Evolutionary conservation across 1,140 invertebrate species (phyloP), one percentile per base, ranked within the genome.

Genomic region (Cyrtorhinus lividipennis): DNA sequence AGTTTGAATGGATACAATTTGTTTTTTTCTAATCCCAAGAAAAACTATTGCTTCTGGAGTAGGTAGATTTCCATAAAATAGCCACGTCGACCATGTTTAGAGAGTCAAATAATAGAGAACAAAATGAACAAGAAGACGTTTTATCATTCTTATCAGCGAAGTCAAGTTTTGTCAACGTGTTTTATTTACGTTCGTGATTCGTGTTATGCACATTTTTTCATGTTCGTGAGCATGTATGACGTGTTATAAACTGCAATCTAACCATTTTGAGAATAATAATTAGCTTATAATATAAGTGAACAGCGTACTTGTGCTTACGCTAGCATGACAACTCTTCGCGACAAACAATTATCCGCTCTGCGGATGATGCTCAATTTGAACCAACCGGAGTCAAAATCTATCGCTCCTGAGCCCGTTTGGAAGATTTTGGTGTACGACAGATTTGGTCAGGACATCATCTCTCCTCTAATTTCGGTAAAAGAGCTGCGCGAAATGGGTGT

Each of bases 371-470:
- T 97, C 57, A 95, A 95, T 79, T 79, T 95, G 60, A 97, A 96
- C 75, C 81, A 85, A 66, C 79, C 85, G 27, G 75, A 85, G 58
- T 83, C 81, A 15, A 93, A 91, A 75, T 76, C 80, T 59, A 77
- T 83, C 27, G 80, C 84, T 24, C 80, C 82, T 46, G 90, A 95
- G 76, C 92, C 92, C 30, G 84, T 87, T 38, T 97, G 93, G 92
- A 96, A 96, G 78, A 83, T 99, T 65, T 77, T 99, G 53, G 85
- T 99, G 62, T 98, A 98, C 72, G 97, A 99, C 75, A 81, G 89
- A 69, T 83, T 86, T 68, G 95, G 95, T 3, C 95, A 98, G 76
- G 95, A 99, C 73, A 98, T 99, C 56, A 96, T 99, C 69, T 97
- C 95, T 18, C 95, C 96, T 1, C 75, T 99, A 56, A 82, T 99